Percentiles rank a stretch among this genome's conserved stretches.
Evolutionary conservation across 2,797 vertebrate genomes (phyloP).

Genomic region (Pitangus sulphuratus): DNA sequence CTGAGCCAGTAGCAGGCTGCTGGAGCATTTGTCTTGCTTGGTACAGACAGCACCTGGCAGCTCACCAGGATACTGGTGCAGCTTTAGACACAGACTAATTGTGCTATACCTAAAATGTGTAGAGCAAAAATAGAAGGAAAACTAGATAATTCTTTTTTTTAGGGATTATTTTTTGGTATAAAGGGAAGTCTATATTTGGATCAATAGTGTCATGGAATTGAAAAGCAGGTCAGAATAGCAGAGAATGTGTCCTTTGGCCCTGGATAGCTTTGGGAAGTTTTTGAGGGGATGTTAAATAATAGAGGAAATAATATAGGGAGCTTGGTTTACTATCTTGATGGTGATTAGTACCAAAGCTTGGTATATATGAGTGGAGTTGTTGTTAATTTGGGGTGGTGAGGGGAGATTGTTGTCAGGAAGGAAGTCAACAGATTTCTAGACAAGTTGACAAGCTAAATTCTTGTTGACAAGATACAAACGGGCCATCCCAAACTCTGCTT

Average conservation of each 20-base stretch:
- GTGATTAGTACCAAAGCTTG: neutral
- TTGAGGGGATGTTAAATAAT: neutral
- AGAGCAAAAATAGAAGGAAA: neutral
- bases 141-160: neutral
- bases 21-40: neutral
- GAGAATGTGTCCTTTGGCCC: neutral
- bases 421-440: neutral
- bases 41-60: neutral
- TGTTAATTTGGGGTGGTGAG: neutral
- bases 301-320: neutral
- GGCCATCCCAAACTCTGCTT: neutral
- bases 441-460: neutral
- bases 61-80: neutral
- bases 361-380: neutral
- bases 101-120: neutral
- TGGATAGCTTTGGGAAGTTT: neutral
- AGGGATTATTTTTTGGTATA: neutral
- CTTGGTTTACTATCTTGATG: neutral
- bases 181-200: neutral
- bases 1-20: neutral
- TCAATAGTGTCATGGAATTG: neutral
- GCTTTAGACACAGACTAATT: neutral
- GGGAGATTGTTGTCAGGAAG: neutral
- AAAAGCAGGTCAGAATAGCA: neutral
- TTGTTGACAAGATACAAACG: neutral